These are phyloP conservation scores for Rhinolophus sinicus DNA, from an alignment of 2,113 vertebrate genomes.

Conservation along the genomic window DNA sequence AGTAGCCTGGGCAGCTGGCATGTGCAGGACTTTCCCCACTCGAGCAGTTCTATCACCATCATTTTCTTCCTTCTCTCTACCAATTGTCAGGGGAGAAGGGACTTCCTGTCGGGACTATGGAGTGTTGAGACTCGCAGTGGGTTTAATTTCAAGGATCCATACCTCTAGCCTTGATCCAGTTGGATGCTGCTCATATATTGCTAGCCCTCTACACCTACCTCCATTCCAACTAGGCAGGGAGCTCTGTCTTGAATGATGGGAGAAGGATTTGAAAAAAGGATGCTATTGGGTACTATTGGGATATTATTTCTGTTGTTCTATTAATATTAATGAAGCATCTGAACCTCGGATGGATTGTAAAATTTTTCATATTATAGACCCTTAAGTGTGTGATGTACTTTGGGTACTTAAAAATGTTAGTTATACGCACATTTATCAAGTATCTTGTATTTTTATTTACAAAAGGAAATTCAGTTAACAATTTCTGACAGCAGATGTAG, in stretches of 20 bases:
- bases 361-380: neutral
- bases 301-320: neutral
- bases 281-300: neutral
- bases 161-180: neutral
- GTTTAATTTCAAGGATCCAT: slow-evolving; percentile 8
- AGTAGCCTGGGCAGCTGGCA: neutral
- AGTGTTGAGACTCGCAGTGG: neutral
- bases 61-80: neutral
- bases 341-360: neutral
- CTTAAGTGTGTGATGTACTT: neutral
- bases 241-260: neutral
- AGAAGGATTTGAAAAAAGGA: slow-evolving; percentile 8
- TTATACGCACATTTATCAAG: neutral
- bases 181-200: neutral
- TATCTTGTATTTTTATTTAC: neutral
- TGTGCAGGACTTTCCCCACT: neutral
- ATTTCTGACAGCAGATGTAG: neutral
- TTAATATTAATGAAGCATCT: neutral
- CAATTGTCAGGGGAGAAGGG: neutral
- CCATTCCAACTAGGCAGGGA: neutral
- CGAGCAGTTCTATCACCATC: neutral
- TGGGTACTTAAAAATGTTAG: neutral
- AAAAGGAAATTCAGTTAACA: neutral
- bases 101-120: neutral
- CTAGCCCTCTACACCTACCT: neutral